These are phyloP conservation scores for Cheiracanthium punctorium DNA, from an alignment of 2,888 invertebrate genomes.

Conservation along the genomic window DNA sequence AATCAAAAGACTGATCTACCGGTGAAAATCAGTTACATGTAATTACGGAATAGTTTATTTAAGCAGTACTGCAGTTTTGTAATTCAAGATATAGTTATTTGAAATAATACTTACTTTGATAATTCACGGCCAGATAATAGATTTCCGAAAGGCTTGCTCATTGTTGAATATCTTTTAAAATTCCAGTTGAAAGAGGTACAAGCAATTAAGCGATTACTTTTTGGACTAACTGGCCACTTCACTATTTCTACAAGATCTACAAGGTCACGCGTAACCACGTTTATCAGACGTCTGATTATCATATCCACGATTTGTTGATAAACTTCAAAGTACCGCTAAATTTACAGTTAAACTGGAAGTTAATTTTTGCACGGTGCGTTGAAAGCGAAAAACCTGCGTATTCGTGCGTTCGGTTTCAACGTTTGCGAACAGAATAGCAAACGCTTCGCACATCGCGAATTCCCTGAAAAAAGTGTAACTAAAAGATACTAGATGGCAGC, in stretches of 20 bases:
- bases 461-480: too few relatives aligned
- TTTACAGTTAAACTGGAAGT: background rate
- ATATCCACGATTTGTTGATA: background rate
- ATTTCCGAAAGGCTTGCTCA: slow-evolving; percentile 17
- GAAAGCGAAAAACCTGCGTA: too few relatives aligned
- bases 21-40: too few relatives aligned
- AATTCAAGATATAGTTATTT: background rate
- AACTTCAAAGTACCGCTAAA: background rate
- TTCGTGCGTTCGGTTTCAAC: too few relatives aligned
- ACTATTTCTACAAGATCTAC: background rate
- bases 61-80: too few relatives aligned
- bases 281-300: background rate
- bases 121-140: slow-evolving; percentile 46
- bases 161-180: background rate
- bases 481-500: too few relatives aligned
- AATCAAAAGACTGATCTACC: background rate
- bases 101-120: slow-evolving; percentile 40
- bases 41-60: too few relatives aligned
- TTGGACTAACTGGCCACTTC: background rate
- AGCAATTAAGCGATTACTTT: background rate
- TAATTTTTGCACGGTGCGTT: too few relatives aligned
- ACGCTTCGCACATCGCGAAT: too few relatives aligned
- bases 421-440: too few relatives aligned
- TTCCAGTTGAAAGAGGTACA: background rate
- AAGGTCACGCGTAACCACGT: background rate